Evolutionary conservation across 2,797 vertebrate genomes (phyloP).

Genomic region (Lophotriccus pileatus): DNA sequence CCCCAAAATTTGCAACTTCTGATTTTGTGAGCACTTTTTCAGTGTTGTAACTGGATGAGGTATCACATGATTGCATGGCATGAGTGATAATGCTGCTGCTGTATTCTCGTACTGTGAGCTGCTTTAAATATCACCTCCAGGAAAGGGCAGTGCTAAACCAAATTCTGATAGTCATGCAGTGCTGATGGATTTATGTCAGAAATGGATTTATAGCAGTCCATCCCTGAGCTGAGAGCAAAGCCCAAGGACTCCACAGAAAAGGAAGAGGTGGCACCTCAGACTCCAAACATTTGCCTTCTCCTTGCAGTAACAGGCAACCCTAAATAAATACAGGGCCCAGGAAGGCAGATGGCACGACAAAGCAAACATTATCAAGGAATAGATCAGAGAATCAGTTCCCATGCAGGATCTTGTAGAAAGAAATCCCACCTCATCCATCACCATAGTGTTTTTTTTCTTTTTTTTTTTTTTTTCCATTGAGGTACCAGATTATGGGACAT

Average conservation of each 20-base stretch:
- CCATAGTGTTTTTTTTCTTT: constrained; percentile 19
- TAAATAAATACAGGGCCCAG: background rate
- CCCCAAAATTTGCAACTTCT: constrained; percentile 52
- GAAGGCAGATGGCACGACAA: background rate
- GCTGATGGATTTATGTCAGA: background rate
- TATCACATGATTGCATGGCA: constrained; percentile 56
- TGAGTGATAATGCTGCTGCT: constrained; percentile 22
- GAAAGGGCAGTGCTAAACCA: background rate
- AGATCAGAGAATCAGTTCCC: background rate
- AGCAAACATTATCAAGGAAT: background rate
- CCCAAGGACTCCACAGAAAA: background rate
- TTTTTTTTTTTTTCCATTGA: constrained; percentile 7
- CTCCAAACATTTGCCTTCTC: background rate
- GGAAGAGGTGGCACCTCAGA: background rate
- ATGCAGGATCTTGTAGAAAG: background rate
- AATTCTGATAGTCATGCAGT: background rate
- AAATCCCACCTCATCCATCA: constrained; percentile 57
- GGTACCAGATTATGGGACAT: background rate
- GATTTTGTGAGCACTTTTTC: constrained; percentile 50
- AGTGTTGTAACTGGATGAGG: background rate
- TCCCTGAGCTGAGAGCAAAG: background rate
- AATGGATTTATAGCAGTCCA: background rate
- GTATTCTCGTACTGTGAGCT: background rate
- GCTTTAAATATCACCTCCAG: background rate
- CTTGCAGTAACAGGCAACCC: background rate